Percentiles rank a stretch among this genome's conserved stretches.
Conservation (phyloP, 2,888 invertebrate species). For the Spialia ferax region DNA sequence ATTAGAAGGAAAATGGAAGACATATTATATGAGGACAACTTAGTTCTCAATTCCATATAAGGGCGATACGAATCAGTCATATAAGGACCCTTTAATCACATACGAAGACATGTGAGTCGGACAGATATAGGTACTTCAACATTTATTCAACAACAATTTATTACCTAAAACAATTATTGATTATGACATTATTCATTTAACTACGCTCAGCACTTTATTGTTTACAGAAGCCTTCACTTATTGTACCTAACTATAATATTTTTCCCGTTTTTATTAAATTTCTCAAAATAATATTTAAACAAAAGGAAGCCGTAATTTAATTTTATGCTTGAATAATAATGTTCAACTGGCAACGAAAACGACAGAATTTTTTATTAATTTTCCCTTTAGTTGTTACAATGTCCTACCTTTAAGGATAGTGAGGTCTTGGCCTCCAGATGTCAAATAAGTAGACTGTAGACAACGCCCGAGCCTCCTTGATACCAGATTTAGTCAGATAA, state of each 20-base stretch:
- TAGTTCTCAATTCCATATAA: too few relatives aligned
- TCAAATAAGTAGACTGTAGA: neutral
- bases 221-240: too few relatives aligned
- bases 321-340: neutral
- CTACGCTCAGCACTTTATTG: too few relatives aligned
- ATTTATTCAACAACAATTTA: too few relatives aligned
- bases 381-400: neutral
- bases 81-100: too few relatives aligned
- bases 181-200: too few relatives aligned
- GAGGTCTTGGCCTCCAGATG: conserved; percentile 7
- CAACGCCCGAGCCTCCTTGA: neutral
- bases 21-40: too few relatives aligned
- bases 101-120: too few relatives aligned
- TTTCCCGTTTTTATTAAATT: neutral
- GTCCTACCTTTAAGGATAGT: neutral
- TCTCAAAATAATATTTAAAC: neutral
- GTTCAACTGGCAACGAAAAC: neutral
- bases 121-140: too few relatives aligned
- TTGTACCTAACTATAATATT: neutral
- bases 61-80: too few relatives aligned
- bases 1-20: too few relatives aligned
- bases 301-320: neutral
- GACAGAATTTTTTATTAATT: neutral
- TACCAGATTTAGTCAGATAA: neutral
- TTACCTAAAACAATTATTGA: too few relatives aligned